Evolutionary conservation across 2,888 invertebrate genomes (phyloP), one percentile per base, ranked within the genome.

Genomic region (Dastarcus helophoroides): DNA sequence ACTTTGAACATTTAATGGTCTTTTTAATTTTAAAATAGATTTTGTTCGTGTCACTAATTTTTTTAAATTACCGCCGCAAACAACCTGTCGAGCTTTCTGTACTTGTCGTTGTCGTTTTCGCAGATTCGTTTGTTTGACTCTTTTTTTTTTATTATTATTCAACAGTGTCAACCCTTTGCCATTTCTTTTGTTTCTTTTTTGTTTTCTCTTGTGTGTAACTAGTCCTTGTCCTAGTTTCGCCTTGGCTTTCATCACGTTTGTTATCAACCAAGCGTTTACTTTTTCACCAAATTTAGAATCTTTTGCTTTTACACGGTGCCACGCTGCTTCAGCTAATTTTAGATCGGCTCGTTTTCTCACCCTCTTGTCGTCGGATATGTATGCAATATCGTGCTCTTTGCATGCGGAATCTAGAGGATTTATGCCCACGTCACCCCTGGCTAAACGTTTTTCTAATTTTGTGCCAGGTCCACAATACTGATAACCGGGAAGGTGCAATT

Each of bases 341-440:
- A 44, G 38, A 44, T 63, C 58, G 2, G 58, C 60, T 28, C 40
- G 37, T 36, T 56, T 47, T 24, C 56, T 41, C 23, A 38, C 32
- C n/a, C 28, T 12, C 29, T 47, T 31, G 35, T 40, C 36, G 13
- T 34, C 35, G 26, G 32, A 11, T 21, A 38, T 21, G 33, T 56
- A 56, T 3, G 48, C 47, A 23, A 54, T 54, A 39, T 55, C 54
- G 40, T 53, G 54, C 10, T 47, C 32, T 34, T 49, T 51, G 33
- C 51, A 53, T 6, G 50, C 50, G 9, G 26, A 32, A 40, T 57
- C 56, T 14, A 56, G 35, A 4, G 33, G 32, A 41, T 55, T 52
- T 12, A 51, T 41, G 8, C 56, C 55, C 14, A 17, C 32, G 42
- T 59, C 56, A 10, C 53, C 54, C 15, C 56, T 35, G 15, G 38